Evolutionary conservation across 2,113 vertebrate species (phyloP).

Genomic region (Drymodes brunneopygia): DNA sequence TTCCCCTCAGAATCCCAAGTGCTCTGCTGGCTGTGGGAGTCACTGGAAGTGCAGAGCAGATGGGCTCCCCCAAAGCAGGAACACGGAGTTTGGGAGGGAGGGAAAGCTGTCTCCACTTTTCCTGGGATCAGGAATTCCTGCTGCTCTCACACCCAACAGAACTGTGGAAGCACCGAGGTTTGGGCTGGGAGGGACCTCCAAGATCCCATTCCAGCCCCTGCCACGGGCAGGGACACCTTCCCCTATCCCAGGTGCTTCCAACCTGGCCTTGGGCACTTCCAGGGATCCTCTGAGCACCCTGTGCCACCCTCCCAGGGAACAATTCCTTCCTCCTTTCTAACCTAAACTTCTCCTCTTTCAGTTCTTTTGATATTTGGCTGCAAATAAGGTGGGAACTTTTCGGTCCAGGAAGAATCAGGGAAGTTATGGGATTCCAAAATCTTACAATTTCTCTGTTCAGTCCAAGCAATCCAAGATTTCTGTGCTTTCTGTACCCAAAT

Average conservation of each 20-base stretch:
- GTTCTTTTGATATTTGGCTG: not conserved
- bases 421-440: not conserved
- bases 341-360: not conserved
- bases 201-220: not conserved
- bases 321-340: not conserved
- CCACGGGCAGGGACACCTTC: not conserved
- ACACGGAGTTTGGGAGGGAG: not conserved
- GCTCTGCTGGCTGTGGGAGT: not conserved
- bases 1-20: not conserved
- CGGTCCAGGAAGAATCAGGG: rapidly evolving
- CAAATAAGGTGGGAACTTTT: not conserved
- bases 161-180: not conserved
- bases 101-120: not conserved
- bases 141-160: not conserved
- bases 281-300: not conserved
- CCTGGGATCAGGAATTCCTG: not conserved
- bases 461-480: not conserved
- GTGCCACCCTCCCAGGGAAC: not conserved
- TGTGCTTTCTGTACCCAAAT: not conserved
- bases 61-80: not conserved
- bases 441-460: not conserved
- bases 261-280: not conserved
- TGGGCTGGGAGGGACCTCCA: not conserved
- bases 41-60: not conserved
- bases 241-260: not conserved